Conservation (phyloP, 2,888 invertebrate genomes). For the Xylophagus ater region DNA sequence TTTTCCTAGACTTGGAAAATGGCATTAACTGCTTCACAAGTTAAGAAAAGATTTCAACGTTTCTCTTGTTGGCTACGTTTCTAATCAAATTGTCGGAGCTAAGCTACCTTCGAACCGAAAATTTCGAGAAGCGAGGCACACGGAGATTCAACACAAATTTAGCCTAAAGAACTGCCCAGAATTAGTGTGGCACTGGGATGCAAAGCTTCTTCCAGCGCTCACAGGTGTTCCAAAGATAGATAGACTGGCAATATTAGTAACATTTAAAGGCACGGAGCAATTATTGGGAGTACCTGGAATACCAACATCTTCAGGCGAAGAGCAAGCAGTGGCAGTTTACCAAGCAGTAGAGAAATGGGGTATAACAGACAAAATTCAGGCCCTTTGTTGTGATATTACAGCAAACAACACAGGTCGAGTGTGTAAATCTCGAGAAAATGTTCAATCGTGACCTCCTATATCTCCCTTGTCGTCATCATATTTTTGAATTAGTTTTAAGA, state of each 20-base stretch:
- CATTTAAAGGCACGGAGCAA: background rate
- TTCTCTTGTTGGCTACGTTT: too few species aligned
- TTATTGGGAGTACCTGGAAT: slow-evolving; percentile 1
- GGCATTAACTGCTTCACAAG: too few species aligned
- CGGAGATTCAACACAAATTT: too few species aligned
- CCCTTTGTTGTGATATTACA: background rate
- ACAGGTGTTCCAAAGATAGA: background rate
- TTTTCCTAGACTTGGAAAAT: too few species aligned
- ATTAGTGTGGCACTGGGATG: slow-evolving; percentile 3
- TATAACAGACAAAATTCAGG: slow-evolving; percentile 1
- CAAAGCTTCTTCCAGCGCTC: background rate
- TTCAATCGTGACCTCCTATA: background rate
- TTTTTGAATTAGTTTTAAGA: slow-evolving; percentile 4
- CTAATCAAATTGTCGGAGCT: too few species aligned
- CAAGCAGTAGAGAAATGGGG: slow-evolving; percentile 2
- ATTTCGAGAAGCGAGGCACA: too few species aligned
- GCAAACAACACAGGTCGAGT: background rate
- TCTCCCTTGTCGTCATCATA: background rate
- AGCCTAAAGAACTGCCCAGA: too few species aligned
- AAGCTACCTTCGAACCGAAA: too few species aligned
- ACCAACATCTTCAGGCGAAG: slow-evolving; percentile 2
- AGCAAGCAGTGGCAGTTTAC: slow-evolving; percentile 2
- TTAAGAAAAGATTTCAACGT: too few species aligned
- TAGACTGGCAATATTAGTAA: slow-evolving; percentile 1
- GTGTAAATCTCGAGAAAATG: background rate